Evolutionary conservation across 2,797 vertebrate genomes (phyloP).

Genomic region (Telmatherina bonti): DNA sequence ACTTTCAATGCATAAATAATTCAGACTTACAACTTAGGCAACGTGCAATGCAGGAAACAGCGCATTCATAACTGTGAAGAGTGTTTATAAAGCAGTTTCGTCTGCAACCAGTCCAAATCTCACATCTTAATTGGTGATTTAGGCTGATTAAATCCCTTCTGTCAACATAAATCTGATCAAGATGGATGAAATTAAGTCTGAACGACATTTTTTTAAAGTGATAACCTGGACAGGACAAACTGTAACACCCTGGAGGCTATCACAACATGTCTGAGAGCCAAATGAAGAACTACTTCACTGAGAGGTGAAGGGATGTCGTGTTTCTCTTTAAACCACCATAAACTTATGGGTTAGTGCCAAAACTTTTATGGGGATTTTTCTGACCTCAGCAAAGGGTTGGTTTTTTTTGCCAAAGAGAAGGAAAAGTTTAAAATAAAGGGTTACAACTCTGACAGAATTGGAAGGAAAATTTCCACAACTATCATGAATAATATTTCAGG

Average conservation of each 20-base stretch:
- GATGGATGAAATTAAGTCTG: conserved; percentile 23
- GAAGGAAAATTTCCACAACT: conserved; percentile 53
- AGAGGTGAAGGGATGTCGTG: conserved; percentile 22
- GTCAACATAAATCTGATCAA: neutral
- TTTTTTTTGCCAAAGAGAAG: conserved; percentile 33
- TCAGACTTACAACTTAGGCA: too few relatives aligned
- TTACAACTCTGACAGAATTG: conserved; percentile 45
- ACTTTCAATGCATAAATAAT: too few relatives aligned
- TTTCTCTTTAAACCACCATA: conserved; percentile 33
- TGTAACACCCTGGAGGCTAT: conserved; percentile 2
- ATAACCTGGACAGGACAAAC: conserved; percentile 1
- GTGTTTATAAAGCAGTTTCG: neutral
- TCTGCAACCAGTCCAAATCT: neutral
- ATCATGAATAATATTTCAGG: conserved; percentile 55
- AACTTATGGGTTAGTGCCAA: conserved; percentile 41
- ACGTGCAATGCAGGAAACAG: too few relatives aligned
- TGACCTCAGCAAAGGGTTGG: conserved; percentile 57
- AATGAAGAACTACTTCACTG: conserved; percentile 8
- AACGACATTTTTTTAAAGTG: too few relatives aligned
- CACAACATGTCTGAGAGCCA: conserved; percentile 10
- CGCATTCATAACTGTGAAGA: too few relatives aligned
- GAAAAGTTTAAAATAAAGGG: conserved; percentile 30
- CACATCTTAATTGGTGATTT: neutral
- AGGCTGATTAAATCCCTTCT: neutral
- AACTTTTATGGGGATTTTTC: conserved; percentile 52